phyloP scores from a whole-genome alignment of 2,888 invertebrate species.

The Caenorhabditis sp. region DNA sequence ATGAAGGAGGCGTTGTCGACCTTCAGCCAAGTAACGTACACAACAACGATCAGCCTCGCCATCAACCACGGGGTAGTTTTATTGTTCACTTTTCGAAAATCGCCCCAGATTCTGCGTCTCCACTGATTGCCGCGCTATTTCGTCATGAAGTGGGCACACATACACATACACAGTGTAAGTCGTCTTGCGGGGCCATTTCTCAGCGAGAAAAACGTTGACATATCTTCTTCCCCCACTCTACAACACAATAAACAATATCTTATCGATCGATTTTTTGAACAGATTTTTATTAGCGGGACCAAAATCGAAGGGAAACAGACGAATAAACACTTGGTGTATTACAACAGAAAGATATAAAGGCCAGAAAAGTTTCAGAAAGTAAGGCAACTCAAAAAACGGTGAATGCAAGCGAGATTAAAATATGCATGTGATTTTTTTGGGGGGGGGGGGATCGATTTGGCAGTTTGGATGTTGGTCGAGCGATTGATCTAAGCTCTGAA shows the following conservation, averaged over 20 bases:
- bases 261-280: slow-evolving; percentile 51
- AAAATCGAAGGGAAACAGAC: background rate
- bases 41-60: slow-evolving; percentile 56
- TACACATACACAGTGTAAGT: slow-evolving; percentile 52
- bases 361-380: slow-evolving; percentile 26
- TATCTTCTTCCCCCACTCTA: slow-evolving; percentile 41
- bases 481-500: slow-evolving; percentile 73
- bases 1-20: slow-evolving; percentile 46
- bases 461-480: slow-evolving; percentile 3
- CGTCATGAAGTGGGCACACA: slow-evolving; percentile 57
- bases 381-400: slow-evolving; percentile 59
- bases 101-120: slow-evolving; percentile 36
- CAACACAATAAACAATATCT: slow-evolving; percentile 52
- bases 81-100: slow-evolving; percentile 64
- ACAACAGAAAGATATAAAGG: slow-evolving; percentile 2
- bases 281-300: slow-evolving; percentile 11
- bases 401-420: slow-evolving; percentile 47
- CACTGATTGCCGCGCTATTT: slow-evolving; percentile 55
- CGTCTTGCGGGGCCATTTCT: slow-evolving; percentile 37
- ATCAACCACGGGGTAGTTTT: slow-evolving; percentile 47
- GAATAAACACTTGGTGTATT: background rate
- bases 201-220: slow-evolving; percentile 44
- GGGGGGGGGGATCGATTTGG: slow-evolving; percentile 12
- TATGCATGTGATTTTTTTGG: slow-evolving; percentile 33
- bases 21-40: slow-evolving; percentile 63